Percentiles rank a stretch among this genome's conserved stretches.
These are phyloP conservation scores for Euphonia xanthogaster DNA, from an alignment of 2,797 vertebrate genomes.

Conservation along the genomic window DNA sequence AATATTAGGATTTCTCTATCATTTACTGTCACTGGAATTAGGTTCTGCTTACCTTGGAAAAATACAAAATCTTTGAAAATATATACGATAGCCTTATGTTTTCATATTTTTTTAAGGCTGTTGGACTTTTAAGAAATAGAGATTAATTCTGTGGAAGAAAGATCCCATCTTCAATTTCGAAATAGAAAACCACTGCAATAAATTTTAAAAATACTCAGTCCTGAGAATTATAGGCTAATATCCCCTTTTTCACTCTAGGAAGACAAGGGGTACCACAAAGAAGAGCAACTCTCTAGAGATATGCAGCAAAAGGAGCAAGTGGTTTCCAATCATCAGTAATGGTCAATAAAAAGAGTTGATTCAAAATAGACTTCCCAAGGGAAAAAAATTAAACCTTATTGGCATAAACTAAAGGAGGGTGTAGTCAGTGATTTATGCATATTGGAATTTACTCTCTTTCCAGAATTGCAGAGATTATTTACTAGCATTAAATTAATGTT, in stretches of 20 bases:
- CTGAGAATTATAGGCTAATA: neutral
- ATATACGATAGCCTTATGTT: neutral
- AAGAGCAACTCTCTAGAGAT: neutral
- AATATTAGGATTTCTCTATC: neutral
- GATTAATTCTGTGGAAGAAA: neutral
- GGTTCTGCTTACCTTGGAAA: neutral
- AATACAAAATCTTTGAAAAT: neutral
- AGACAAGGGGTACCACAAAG: neutral
- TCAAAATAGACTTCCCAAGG: neutral
- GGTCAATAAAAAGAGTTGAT: neutral
- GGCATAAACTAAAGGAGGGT: neutral
- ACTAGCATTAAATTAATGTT: fast-evolving
- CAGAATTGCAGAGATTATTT: neutral
- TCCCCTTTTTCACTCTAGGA: neutral
- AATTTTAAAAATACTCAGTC: neutral
- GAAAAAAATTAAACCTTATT: neutral
- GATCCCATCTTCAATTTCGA: neutral
- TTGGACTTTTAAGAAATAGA: neutral
- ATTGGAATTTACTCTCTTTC: neutral
- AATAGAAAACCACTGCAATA: neutral
- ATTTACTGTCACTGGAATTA: neutral
- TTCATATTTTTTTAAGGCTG: neutral
- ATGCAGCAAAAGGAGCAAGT: neutral
- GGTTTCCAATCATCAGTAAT: neutral
- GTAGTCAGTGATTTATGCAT: neutral